Percentiles rank a stretch among this genome's conserved stretches.
phyloP scores from a whole-genome alignment of 2,113 vertebrate species.

The Guaruba guarouba region DNA sequence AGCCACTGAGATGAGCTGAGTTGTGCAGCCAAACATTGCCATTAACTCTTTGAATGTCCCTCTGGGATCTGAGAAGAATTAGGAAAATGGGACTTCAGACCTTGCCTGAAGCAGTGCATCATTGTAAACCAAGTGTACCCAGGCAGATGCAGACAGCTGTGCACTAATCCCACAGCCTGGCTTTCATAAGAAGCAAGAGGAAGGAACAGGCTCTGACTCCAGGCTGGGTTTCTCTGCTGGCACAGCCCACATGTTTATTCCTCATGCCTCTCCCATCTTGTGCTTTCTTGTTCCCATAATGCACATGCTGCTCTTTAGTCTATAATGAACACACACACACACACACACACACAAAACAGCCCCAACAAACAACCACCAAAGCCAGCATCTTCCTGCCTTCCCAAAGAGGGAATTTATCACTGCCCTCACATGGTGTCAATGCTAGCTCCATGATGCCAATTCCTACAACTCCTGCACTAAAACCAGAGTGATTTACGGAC shows the following conservation, averaged over 20 bases:
- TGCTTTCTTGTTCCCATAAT: not conserved
- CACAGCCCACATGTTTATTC: not conserved
- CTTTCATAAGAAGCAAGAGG: not conserved
- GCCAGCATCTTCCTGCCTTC: not conserved
- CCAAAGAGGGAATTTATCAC: conserved; percentile 34
- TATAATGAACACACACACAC: not conserved
- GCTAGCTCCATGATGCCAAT: conserved; percentile 18
- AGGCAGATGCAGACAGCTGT: not conserved
- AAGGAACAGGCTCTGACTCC: not conserved
- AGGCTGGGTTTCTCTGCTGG: not conserved
- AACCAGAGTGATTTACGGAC: not conserved
- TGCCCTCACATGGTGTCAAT: conserved; percentile 23
- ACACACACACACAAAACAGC: not conserved
- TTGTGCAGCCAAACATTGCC: not conserved
- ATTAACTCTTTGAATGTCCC: not conserved
- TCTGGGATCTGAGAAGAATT: not conserved
- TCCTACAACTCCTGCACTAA: not conserved
- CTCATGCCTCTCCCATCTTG: not conserved
- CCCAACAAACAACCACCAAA: not conserved
- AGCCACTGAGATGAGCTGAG: not conserved
- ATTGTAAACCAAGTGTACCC: accelerated
- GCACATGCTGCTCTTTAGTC: not conserved
- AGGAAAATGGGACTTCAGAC: not conserved
- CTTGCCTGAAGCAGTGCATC: not conserved
- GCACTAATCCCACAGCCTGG: not conserved